phyloP scores from a whole-genome alignment of 1,140 invertebrate species.

The Eciton burchellii region DNA sequence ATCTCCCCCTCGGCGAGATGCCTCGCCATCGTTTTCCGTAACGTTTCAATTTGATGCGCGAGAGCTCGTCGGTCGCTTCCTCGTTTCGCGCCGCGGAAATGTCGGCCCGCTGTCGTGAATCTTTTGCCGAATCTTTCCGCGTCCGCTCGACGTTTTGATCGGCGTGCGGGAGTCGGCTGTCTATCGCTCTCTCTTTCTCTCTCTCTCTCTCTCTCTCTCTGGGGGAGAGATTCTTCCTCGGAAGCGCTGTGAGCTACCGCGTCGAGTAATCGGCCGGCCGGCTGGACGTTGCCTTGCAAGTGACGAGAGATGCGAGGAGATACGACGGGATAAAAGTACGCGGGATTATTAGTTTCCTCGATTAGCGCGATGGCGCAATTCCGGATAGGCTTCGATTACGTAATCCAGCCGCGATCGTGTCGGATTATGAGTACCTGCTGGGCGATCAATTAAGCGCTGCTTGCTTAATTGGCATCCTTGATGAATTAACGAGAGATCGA shows the following conservation, averaged over 20 bases:
- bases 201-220: slow-evolving; percentile 1
- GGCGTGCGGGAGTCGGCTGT: slow-evolving; percentile 6
- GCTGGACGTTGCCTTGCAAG: slow-evolving; percentile 4
- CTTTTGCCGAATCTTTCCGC: slow-evolving; percentile 38
- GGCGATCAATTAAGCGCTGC: no score
- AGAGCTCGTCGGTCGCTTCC: background rate
- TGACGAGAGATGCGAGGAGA: slow-evolving; percentile 17
- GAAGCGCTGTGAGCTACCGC: slow-evolving; percentile 25
- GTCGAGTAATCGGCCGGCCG: background rate
- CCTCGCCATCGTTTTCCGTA: slow-evolving; percentile 66
- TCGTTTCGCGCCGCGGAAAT: background rate
- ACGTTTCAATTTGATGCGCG: slow-evolving; percentile 70
- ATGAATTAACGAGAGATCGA: no score
- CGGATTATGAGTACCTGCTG: no score
- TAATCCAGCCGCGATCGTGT: background rate
- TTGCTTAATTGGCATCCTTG: no score
- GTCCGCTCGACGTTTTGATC: slow-evolving; percentile 29
- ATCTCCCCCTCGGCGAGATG: slow-evolving; percentile 44
- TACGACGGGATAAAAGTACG: background rate
- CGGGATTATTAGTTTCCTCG: slow-evolving; percentile 9
- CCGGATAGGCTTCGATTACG: background rate
- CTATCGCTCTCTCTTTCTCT: background rate
- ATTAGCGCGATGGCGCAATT: background rate
- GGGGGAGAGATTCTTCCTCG: background rate
- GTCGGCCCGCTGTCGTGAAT: slow-evolving; percentile 15